Evolutionary conservation across 1,140 invertebrate genomes (phyloP).

Genomic region (Lepidotrigona ventralis): DNA sequence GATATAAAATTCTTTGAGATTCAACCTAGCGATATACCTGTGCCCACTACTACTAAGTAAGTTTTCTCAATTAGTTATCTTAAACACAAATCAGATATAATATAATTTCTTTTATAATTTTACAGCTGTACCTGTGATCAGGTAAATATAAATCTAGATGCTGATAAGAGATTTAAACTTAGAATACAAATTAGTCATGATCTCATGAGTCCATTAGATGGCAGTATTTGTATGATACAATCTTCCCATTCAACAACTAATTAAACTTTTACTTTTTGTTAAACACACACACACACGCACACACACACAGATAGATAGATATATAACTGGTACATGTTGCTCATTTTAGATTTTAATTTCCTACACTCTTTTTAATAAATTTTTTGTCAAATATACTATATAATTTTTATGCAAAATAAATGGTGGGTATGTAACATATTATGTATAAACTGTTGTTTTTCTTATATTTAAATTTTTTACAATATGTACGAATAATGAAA

Average conservation of each 20-base stretch:
- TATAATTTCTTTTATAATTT: conserved; percentile 50
- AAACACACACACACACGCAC: background rate
- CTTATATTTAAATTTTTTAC: conserved; percentile 14
- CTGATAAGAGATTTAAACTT: conserved; percentile 62
- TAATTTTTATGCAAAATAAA: conserved; percentile 32
- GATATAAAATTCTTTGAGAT: conserved; percentile 73
- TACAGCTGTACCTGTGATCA: conserved; percentile 67
- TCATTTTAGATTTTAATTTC: conserved; percentile 26
- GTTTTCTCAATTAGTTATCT: conserved; percentile 32
- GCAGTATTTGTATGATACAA: conserved; percentile 40
- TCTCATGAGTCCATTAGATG: conserved; percentile 31
- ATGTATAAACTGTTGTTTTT: conserved; percentile 32
- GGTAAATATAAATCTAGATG: conserved; percentile 69
- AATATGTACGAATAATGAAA: conserved; percentile 12
- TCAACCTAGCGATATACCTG: conserved; percentile 67
- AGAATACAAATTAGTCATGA: conserved; percentile 56
- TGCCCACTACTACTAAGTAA: conserved; percentile 64
- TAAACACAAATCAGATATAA: background rate
- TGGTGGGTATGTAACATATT: conserved; percentile 31
- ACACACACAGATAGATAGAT: background rate
- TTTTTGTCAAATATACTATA: conserved; percentile 48
- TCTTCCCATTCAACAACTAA: conserved; percentile 13
- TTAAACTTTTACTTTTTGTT: conserved; percentile 22
- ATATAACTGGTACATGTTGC: conserved; percentile 12
- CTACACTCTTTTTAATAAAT: conserved; percentile 38